phyloP scores from a whole-genome alignment of 1,140 invertebrate species.

The Odontomachus brunneus region DNA sequence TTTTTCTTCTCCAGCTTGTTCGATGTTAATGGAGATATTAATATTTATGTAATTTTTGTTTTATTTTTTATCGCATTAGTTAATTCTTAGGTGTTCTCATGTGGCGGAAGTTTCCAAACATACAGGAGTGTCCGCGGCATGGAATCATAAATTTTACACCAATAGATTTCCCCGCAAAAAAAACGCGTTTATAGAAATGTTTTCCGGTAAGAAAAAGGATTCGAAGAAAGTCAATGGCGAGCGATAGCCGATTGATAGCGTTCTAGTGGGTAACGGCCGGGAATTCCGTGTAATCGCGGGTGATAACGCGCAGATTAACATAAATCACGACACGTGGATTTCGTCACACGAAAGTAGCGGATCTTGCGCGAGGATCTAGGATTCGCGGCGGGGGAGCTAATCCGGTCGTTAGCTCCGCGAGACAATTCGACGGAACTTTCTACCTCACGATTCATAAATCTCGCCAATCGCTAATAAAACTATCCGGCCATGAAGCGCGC shows the following conservation, averaged over 20 bases:
- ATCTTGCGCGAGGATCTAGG: neutral
- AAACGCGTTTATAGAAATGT: neutral
- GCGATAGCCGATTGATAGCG: neutral
- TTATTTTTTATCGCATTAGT: no score
- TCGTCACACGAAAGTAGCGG: neutral
- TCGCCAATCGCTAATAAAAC: constrained; percentile 29
- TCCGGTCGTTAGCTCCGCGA: neutral
- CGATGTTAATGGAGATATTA: neutral
- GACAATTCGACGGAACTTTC: constrained; percentile 26
- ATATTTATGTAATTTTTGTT: neutral
- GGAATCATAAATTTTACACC: no score
- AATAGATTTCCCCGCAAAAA: neutral
- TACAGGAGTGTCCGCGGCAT: no score
- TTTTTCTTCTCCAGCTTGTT: neutral
- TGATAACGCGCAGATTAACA: neutral
- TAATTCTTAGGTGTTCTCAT: no score
- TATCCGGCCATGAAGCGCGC: neutral
- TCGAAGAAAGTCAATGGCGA: no score
- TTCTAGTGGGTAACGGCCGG: neutral
- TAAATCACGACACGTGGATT: neutral
- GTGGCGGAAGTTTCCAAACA: neutral
- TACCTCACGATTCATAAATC: constrained; percentile 2
- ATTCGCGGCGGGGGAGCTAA: neutral
- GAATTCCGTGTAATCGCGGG: neutral
- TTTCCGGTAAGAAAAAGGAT: no score